phyloP scores from a whole-genome alignment of 2,888 invertebrate genomes.

The Horisme vitalbata region DNA sequence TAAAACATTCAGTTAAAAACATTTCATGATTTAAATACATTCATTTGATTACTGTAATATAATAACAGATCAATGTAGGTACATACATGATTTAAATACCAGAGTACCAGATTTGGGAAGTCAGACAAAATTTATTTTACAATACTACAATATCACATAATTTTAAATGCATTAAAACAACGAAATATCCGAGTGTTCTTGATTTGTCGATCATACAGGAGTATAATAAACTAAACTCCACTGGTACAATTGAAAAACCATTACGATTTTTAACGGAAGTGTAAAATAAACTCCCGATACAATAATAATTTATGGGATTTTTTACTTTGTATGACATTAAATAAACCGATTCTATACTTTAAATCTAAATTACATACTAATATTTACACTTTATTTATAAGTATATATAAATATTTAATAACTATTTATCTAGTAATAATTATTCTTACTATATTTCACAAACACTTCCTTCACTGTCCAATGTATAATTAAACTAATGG shows the following conservation, averaged over 20 bases:
- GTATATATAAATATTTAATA: conserved; percentile 83
- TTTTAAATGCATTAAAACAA: conserved; percentile 78
- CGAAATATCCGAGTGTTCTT: conserved; percentile 60
- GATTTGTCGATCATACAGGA: conserved; percentile 58
- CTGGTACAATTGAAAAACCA: conserved; percentile 82
- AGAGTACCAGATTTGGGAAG: conserved; percentile 71
- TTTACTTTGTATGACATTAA: conserved; percentile 79
- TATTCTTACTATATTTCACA: conserved; percentile 57
- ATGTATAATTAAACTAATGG: conserved; percentile 83
- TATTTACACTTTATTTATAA: conserved; percentile 83
- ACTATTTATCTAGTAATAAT: conserved; percentile 71
- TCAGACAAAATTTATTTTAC: conserved; percentile 80
- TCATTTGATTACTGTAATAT: conserved; percentile 54
- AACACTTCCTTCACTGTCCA: conserved; percentile 77
- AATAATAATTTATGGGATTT: conserved; percentile 81
- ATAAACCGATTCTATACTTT: conserved; percentile 82
- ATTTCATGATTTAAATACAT: conserved; percentile 54
- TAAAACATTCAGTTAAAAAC: conserved; percentile 43
- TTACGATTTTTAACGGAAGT: conserved; percentile 82
- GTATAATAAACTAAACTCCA: conserved; percentile 76
- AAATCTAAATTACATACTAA: conserved; percentile 79
- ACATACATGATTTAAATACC: conserved; percentile 60
- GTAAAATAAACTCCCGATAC: conserved; percentile 75
- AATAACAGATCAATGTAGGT: conserved; percentile 34
- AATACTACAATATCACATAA: conserved; percentile 82